Evolutionary conservation across 2,113 vertebrate genomes (phyloP).

Genomic region (Ornithorhynchus anatinus): DNA sequence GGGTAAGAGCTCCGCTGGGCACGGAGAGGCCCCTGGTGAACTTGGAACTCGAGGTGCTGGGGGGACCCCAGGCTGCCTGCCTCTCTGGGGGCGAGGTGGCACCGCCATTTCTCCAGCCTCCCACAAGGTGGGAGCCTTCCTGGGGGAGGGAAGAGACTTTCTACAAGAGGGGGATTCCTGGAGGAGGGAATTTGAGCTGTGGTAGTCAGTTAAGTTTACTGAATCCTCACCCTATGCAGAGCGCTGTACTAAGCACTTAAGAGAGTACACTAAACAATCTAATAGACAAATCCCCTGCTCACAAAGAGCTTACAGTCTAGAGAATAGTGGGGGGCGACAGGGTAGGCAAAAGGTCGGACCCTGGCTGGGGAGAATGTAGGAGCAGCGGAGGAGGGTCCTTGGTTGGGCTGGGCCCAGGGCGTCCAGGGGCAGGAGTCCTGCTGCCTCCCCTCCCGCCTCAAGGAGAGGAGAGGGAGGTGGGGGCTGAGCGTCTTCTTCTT

Average conservation of each 20-base stretch:
- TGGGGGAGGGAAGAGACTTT: neutral
- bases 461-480: neutral
- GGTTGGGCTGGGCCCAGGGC: too few relatives aligned
- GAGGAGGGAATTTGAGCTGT: too few relatives aligned
- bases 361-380: neutral
- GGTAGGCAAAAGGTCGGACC: too few relatives aligned
- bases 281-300: too few relatives aligned
- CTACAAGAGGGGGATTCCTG: neutral
- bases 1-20: neutral
- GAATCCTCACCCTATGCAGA: too few relatives aligned
- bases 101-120: neutral
- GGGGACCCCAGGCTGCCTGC: neutral
- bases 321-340: too few relatives aligned
- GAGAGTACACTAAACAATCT: too few relatives aligned
- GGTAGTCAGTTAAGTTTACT: too few relatives aligned
- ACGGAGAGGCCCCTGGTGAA: too few relatives aligned
- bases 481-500: neutral
- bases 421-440: too few relatives aligned
- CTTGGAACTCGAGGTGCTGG: neutral
- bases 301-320: too few relatives aligned
- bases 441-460: neutral
- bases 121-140: neutral
- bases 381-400: neutral
- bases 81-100: neutral
- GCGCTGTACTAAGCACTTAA: too few relatives aligned